These are phyloP conservation scores for Ptyas mucosa DNA, from an alignment of 2,113 vertebrate species.

Conservation along the genomic window DNA sequence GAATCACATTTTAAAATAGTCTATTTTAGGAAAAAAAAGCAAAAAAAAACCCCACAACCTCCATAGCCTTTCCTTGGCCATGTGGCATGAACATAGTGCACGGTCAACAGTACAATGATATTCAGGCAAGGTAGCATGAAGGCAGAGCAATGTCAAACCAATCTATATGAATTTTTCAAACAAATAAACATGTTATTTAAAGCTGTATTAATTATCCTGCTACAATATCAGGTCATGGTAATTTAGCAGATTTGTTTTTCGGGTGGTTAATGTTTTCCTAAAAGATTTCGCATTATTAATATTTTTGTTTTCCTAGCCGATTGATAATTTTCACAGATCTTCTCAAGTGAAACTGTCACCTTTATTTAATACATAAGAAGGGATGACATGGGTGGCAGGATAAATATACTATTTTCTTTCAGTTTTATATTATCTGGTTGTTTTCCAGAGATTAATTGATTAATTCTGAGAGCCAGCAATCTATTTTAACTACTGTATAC, in stretches of 20 bases:
- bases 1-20: not conserved
- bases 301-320: not conserved
- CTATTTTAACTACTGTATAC: not conserved
- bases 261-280: not conserved
- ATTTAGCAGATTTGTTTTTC: not conserved
- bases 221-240: not conserved
- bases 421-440: not conserved
- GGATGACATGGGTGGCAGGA: too few species aligned
- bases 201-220: not conserved
- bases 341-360: not conserved
- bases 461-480: not conserved
- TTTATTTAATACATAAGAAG: not conserved
- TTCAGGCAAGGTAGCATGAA: fast-evolving
- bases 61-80: not conserved
- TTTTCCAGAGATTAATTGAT: not conserved
- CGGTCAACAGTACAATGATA: not conserved
- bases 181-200: not conserved
- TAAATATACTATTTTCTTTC: not conserved
- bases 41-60: not conserved
- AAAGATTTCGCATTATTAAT: not conserved
- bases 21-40: not conserved
- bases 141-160: not conserved
- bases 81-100: not conserved
- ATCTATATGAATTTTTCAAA: not conserved
- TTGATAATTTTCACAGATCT: not conserved